These are phyloP conservation scores for Epinotia ramella DNA, from an alignment of 2,888 invertebrate genomes.

Conservation along the genomic window DNA sequence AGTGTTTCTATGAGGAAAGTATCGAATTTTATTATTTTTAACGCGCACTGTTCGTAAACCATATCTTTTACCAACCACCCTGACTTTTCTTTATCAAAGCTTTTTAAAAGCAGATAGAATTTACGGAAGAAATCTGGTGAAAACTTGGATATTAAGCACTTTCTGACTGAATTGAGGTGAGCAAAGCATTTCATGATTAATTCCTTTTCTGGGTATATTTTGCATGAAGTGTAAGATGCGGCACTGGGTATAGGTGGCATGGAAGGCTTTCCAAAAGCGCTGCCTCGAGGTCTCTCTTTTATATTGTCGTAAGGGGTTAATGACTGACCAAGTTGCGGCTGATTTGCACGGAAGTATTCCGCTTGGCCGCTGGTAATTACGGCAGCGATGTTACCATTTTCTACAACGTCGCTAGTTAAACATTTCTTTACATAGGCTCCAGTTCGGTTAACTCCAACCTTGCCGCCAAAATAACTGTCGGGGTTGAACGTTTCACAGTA, in stretches of 20 bases:
- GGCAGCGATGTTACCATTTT: constrained; percentile 66
- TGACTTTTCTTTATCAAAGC: constrained; percentile 68
- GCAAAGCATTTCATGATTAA: constrained; percentile 77
- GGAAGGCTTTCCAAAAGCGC: constrained; percentile 74
- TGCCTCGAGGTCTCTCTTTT: constrained; percentile 72
- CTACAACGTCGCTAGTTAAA: constrained; percentile 68
- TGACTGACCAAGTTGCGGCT: constrained; percentile 69
- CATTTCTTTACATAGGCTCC: constrained; percentile 72
- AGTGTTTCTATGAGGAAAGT: constrained; percentile 77
- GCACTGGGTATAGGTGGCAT: constrained; percentile 72
- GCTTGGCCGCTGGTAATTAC: constrained; percentile 72
- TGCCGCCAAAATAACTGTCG: constrained; percentile 63
- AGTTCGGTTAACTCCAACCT: constrained; percentile 60
- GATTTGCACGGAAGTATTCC: constrained; percentile 66
- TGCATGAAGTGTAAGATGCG: constrained; percentile 72
- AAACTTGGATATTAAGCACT: constrained; percentile 62
- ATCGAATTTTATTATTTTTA: constrained; percentile 75
- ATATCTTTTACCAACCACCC: constrained; percentile 76
- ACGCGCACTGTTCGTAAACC: constrained; percentile 77
- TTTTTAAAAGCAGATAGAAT: constrained; percentile 69
- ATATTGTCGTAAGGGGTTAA: constrained; percentile 82
- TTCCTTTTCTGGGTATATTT: constrained; percentile 66
- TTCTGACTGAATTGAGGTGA: constrained; percentile 74
- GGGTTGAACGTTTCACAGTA: constrained; percentile 65
- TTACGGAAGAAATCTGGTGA: constrained; percentile 65